These are phyloP conservation scores for Poecilus cupreus DNA, from an alignment of 2,888 invertebrate species.

Conservation along the genomic window DNA sequence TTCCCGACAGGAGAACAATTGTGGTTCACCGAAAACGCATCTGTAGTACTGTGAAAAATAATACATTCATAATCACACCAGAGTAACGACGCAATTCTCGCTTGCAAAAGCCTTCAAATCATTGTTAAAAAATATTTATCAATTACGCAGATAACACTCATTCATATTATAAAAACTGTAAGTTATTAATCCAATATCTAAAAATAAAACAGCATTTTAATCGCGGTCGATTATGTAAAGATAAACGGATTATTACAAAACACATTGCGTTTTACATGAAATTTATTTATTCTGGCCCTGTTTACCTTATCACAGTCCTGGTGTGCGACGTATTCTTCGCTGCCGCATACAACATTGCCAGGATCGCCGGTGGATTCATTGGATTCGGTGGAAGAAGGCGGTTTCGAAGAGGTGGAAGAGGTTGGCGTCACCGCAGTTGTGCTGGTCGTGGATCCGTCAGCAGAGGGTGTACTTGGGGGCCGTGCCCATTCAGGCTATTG, in stretches of 20 bases:
- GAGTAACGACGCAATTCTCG: too few relatives aligned
- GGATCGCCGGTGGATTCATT: slow-evolving; percentile 72
- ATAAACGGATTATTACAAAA: background rate
- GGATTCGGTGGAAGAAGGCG: slow-evolving; percentile 58
- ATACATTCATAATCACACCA: background rate
- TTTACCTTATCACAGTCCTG: slow-evolving; percentile 77
- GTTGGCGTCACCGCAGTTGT: slow-evolving; percentile 65
- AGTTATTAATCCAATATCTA: background rate
- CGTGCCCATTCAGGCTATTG: slow-evolving; percentile 86
- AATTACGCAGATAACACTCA: background rate
- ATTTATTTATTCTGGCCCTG: background rate
- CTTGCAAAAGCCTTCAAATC: too few relatives aligned
- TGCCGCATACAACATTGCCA: slow-evolving; percentile 73
- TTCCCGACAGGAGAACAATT: slow-evolving; percentile 82
- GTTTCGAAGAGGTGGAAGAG: slow-evolving; percentile 60
- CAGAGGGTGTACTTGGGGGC: slow-evolving; percentile 81
- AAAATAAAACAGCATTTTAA: background rate
- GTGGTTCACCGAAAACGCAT: slow-evolving; percentile 86
- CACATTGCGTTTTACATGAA: background rate
- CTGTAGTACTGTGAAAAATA: slow-evolving; percentile 83
- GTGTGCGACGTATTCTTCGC: slow-evolving; percentile 76
- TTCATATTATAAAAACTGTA: background rate
- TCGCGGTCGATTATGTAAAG: background rate
- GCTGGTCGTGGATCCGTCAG: slow-evolving; percentile 65
- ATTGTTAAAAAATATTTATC: background rate